A percentile compares a stretch with the other conserved stretches of the same genome.
These are phyloP conservation scores for Portevinia maculata DNA, from an alignment of 2,888 invertebrate species.

Conservation along the genomic window DNA sequence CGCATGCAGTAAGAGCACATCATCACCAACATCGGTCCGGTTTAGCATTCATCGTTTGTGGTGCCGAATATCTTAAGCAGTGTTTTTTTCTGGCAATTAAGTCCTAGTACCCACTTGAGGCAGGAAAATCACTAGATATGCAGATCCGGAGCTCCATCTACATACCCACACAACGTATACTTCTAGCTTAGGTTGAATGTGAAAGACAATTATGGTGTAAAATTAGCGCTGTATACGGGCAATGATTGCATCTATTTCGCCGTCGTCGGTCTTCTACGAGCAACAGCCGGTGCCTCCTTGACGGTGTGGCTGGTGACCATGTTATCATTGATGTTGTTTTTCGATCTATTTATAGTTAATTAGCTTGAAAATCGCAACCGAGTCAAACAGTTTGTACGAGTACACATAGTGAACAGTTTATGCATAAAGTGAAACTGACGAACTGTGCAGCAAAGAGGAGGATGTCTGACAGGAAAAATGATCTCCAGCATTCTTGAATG, in stretches of 20 bases:
- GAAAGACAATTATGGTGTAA: constrained; percentile 67
- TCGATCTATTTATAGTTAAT: constrained; percentile 73
- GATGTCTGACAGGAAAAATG: constrained; percentile 8
- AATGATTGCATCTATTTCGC: constrained; percentile 34
- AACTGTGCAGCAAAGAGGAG: constrained; percentile 9
- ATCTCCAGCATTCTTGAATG: constrained; percentile 29
- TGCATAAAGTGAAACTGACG: constrained; percentile 28
- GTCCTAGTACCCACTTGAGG: constrained; percentile 66
- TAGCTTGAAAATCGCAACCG: constrained; percentile 69
- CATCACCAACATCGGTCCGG: constrained; percentile 51
- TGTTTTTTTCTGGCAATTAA: constrained; percentile 70
- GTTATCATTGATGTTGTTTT: constrained; percentile 72
- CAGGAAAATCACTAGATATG: constrained; percentile 34
- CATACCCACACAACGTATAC: constrained; percentile 6
- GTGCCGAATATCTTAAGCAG: constrained; percentile 55
- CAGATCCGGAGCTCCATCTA: background rate
- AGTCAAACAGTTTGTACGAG: constrained; percentile 31
- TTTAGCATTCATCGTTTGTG: constrained; percentile 34
- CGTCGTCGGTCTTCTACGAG: constrained; percentile 23
- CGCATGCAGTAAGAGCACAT: constrained; percentile 46
- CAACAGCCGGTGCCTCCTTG: constrained; percentile 21
- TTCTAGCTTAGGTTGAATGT: constrained; percentile 23
- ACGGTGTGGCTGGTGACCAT: constrained; percentile 51
- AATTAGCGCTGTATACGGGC: constrained; percentile 67
- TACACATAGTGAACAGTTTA: constrained; percentile 48